Base-by-base conservation (phyloP, 2,113 vertebrate genomes). In the Bucco capensis region DNA sequence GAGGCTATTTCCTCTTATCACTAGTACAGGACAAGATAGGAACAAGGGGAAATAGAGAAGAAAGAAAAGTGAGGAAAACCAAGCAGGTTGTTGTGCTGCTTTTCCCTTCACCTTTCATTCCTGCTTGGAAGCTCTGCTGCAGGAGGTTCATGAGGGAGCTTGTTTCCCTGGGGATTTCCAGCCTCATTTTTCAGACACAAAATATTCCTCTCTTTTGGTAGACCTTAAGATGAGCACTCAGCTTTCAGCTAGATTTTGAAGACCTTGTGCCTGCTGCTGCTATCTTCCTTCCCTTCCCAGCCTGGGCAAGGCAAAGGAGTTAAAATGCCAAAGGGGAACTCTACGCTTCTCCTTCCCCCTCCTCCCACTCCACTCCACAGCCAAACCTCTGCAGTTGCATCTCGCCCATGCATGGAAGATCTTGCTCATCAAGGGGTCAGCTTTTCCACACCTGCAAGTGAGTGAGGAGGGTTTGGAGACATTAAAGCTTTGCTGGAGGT, bases 151-250 rank as follows among this genome's bases (percentile, higher is more conserved):
- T 17, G 75, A 87, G 81, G 54, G 67, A 89, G 56, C 10, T 80
- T 19, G 37, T 83, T 74, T 19, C 10, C 58, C 54, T 1, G 89
- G 89, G 94, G 79, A 88, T 91, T 95, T 92, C 93, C 96, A 93
- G 54, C 35, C 74, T 62, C 6, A 0, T 13, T 79, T 53, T 78
- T 42, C 77, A 92, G 76, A 86, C 1, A 9, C 49, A 50, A 23
- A 77, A 37, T 2, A 14, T 49, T 86, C 60, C 25, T 15, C 75
- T 37, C 22, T 28, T 37, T 9, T 14, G 69, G 21, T n/a, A 5
- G 46, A 30, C 0, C 9, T 49, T 50, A 0, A 33, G 57, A 28
- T 23, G 67, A 76, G 49, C 66, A 49, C 5, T 4, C 5, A 0
- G 40, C 56, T 70, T 60, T 42, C n/a, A 67, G 35, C 16, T 27